Base-by-base conservation (phyloP, 1,140 invertebrate species). In the Apis dorsata region DNA sequence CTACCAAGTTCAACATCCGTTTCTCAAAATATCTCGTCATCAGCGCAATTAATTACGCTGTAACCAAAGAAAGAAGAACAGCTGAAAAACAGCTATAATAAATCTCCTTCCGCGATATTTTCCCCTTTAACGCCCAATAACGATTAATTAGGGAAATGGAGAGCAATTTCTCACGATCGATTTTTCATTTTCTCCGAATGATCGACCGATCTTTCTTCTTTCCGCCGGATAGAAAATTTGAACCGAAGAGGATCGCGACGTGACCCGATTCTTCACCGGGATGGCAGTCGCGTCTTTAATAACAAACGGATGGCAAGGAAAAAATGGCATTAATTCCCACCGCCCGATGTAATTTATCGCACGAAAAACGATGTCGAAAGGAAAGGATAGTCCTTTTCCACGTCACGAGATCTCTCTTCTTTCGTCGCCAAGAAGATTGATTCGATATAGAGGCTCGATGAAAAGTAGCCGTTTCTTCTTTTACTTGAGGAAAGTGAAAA, bases 301-400 rank as follows among this genome's bases (percentile, higher is more conserved):
- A 77, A 77, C 74, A 66, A 77, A 77, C 62, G 12, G 24, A 24
- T 51, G 49, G 51, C 51, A 49, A 77, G 55, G 24, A 66, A 66
- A 62, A 77, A 44, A 66, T 24, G 62, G 55, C 75, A 66, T 77
- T 77, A 66, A 77, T 66, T 77, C 75, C n/a, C 49, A 5, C 28
- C 19, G 21, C 34, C 75, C 66, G 66, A 77, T 66, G 75, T 51
- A 77, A 77, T 77, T 77, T 77, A 62, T 77, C 66, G 55, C n/a
- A 51, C 62, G 75, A 66, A 62, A 77, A 77, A 66, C 75, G 28
- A 66, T 9, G 75, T 12, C 24, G 21, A 3, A 8, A 28, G 12
- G n/a, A 19, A 77, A 77, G 28, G 51, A 66, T 77, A 19, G 51
- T 55, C 62, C 44, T n/a, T 19, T n/a, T 19, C 28, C 19, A 44